phyloP scores from a whole-genome alignment of 1,140 invertebrate species.

The Lepidostoma basale region DNA sequence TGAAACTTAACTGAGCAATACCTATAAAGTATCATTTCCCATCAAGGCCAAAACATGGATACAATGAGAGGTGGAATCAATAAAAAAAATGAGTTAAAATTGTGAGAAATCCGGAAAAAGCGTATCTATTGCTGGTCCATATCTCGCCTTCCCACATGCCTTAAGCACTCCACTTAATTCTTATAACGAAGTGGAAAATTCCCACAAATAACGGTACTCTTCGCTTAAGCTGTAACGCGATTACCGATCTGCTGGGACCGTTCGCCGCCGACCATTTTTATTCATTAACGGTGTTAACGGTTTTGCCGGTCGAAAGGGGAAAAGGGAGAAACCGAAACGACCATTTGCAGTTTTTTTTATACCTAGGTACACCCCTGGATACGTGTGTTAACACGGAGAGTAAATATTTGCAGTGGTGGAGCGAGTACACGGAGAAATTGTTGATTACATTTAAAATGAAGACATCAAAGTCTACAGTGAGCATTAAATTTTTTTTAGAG shows the following conservation, averaged over 20 bases:
- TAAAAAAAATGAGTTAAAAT: too few relatives aligned
- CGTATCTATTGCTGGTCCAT: too few relatives aligned
- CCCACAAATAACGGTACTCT: slow-evolving; percentile 8
- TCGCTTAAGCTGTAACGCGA: slow-evolving; percentile 10
- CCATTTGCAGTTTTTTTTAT: slow-evolving; percentile 14
- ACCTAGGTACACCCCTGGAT: slow-evolving; percentile 21
- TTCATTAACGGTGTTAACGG: slow-evolving; percentile 6
- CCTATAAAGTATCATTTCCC: too few relatives aligned
- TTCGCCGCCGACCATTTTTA: slow-evolving; percentile 24
- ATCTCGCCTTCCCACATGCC: background rate
- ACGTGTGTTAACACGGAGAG: slow-evolving; percentile 42
- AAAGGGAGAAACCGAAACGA: slow-evolving; percentile 29
- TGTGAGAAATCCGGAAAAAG: too few relatives aligned
- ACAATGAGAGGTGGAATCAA: too few relatives aligned
- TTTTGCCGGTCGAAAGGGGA: background rate
- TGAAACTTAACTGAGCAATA: too few relatives aligned
- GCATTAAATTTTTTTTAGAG: background rate
- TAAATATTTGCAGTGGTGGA: too few relatives aligned
- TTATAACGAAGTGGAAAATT: slow-evolving; percentile 6
- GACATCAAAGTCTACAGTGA: slow-evolving; percentile 19
- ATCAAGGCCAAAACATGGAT: too few relatives aligned
- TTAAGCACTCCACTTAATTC: slow-evolving; percentile 3
- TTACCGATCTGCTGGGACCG: slow-evolving; percentile 19
- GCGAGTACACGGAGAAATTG: too few relatives aligned
- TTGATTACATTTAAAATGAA: too few relatives aligned